These are phyloP conservation scores for Colossoma macropomum DNA, from an alignment of 2,113 vertebrate genomes.

Conservation along the genomic window DNA sequence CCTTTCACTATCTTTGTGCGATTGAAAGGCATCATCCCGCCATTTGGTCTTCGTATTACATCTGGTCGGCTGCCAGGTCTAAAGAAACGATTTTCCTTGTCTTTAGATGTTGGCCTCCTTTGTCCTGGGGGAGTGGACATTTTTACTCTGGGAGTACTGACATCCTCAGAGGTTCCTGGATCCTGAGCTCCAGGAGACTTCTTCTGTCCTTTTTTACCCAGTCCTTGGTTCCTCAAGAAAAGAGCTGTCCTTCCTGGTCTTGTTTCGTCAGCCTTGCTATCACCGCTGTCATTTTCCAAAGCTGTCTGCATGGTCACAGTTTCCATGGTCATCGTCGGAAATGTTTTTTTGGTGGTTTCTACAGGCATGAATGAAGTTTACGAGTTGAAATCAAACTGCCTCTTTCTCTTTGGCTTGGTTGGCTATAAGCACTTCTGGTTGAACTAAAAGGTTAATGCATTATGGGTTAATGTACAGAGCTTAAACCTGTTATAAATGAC, in stretches of 20 bases:
- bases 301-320: constrained; percentile 40
- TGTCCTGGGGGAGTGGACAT: constrained; percentile 17
- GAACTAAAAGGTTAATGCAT: constrained; percentile 3
- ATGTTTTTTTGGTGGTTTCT: constrained; percentile 55
- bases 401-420: not conserved
- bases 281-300: constrained; percentile 5
- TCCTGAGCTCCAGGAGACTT: not conserved
- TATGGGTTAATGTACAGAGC: not conserved
- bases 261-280: not conserved
- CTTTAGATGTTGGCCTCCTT: constrained; percentile 47
- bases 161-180: not conserved
- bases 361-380: constrained; percentile 57
- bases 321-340: constrained; percentile 43
- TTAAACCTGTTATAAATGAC: not conserved
- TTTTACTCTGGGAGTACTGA: not conserved
- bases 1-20: constrained; percentile 51
- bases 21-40: constrained; percentile 44
- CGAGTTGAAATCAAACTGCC: constrained; percentile 54
- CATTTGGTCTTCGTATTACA: constrained; percentile 44
- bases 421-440: not conserved
- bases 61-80: constrained; percentile 18
- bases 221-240: not conserved
- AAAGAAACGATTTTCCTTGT: constrained; percentile 27
- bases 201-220: constrained; percentile 7
- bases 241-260: not conserved